Percentiles rank a stretch among this genome's conserved stretches.
Evolutionary conservation across 2,888 invertebrate species (phyloP).

Genomic region (Helobdella robusta): DNA sequence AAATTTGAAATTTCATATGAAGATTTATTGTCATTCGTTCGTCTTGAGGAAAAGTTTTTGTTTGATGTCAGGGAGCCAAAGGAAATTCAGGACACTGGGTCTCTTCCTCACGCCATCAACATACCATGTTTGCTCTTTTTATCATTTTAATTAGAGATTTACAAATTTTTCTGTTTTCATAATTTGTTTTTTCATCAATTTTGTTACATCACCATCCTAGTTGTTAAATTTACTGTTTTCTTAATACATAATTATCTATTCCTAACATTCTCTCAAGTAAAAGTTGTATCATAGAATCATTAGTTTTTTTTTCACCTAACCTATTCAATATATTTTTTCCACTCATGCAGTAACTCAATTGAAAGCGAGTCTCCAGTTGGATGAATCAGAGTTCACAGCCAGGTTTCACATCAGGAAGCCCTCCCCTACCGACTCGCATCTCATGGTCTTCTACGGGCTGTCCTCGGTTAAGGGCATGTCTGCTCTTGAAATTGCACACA

Average conservation of each 20-base stretch:
- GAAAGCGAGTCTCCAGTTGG: constrained; percentile 36
- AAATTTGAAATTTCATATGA: constrained; percentile 20
- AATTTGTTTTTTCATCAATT: neutral
- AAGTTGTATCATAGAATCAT: too few relatives aligned
- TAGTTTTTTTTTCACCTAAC: too few relatives aligned
- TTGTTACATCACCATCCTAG: too few relatives aligned
- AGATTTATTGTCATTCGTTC: constrained; percentile 12
- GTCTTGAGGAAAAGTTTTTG: constrained; percentile 28
- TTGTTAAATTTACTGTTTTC: too few relatives aligned
- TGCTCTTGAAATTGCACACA: constrained; percentile 40
- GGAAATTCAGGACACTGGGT: constrained; percentile 42
- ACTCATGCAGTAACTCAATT: constrained; percentile 39
- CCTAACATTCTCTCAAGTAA: too few relatives aligned
- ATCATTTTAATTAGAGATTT: neutral
- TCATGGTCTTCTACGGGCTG: constrained; percentile 39
- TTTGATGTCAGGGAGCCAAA: constrained; percentile 45
- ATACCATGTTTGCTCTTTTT: constrained; percentile 41
- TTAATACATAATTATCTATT: too few relatives aligned
- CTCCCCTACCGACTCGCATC: constrained; percentile 29
- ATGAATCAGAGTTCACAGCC: constrained; percentile 32
- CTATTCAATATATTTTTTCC: neutral
- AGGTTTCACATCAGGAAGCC: constrained; percentile 33
- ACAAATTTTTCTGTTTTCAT: too few relatives aligned
- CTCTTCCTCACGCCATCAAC: constrained; percentile 41
- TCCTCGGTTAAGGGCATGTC: constrained; percentile 38